Evolutionary conservation across 2,797 vertebrate species (phyloP).

Genomic region (Pteropus rufus): DNA sequence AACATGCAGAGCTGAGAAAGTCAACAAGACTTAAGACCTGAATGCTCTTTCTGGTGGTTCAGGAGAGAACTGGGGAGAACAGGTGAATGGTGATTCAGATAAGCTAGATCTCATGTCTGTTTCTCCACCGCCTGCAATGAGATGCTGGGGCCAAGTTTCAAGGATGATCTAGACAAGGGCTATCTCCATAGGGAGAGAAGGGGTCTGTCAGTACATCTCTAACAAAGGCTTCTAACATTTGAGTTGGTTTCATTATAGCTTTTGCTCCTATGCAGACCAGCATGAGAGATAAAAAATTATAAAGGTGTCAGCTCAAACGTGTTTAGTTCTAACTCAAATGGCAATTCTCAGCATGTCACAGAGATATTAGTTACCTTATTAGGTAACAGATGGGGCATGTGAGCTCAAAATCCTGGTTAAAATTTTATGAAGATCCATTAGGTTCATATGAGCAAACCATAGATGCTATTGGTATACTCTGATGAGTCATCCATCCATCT

Average conservation of each 20-base stretch:
- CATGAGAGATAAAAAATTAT: not conserved
- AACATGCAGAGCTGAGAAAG: not conserved
- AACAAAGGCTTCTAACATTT: not conserved
- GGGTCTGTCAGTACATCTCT: not conserved
- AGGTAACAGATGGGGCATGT: not conserved
- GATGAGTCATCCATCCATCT: not conserved
- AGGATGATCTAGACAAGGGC: not conserved
- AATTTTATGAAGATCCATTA: not conserved
- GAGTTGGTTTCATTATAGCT: not conserved
- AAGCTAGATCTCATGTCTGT: not conserved
- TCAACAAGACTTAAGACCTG: not conserved
- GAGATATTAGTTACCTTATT: not conserved
- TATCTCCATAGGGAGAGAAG: not conserved
- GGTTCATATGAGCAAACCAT: not conserved
- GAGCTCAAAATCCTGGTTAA: not conserved
- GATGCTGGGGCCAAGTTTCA: not conserved
- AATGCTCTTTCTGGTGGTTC: not conserved
- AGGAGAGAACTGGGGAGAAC: not conserved
- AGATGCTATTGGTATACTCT: not conserved
- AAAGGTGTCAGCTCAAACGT: not conserved
- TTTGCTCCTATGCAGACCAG: not conserved
- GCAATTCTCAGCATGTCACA: not conserved
- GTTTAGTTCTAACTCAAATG: not conserved
- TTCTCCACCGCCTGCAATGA: not conserved
- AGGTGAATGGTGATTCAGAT: not conserved